Percentiles rank a stretch among this genome's conserved stretches.
These are phyloP conservation scores for Nomada ruficornis DNA, from an alignment of 2,888 invertebrate genomes.

Conservation along the genomic window DNA sequence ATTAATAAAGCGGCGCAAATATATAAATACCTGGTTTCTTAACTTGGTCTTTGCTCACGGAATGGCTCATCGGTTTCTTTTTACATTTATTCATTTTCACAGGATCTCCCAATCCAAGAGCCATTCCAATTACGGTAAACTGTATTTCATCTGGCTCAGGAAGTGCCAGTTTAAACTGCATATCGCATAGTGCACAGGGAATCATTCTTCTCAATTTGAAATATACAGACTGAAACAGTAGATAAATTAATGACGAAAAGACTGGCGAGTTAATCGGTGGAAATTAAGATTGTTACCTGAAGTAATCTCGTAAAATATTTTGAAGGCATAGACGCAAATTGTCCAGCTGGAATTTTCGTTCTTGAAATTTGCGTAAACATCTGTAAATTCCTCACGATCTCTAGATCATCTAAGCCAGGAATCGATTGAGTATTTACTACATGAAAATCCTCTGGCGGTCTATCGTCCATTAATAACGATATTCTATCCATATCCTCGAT, in stretches of 20 bases:
- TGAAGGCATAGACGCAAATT: constrained; percentile 85
- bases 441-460: constrained; percentile 91
- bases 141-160: constrained; percentile 93
- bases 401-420: constrained; percentile 89
- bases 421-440: constrained; percentile 92
- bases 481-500: constrained; percentile 92
- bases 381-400: constrained; percentile 89
- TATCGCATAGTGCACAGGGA: constrained; percentile 93
- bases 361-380: constrained; percentile 91
- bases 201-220: constrained; percentile 95
- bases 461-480: constrained; percentile 89
- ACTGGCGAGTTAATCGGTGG: background rate
- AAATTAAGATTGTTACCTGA: constrained; percentile 82
- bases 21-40: constrained; percentile 71
- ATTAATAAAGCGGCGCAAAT: background rate
- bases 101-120: constrained; percentile 89
- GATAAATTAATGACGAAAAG: background rate
- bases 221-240: constrained; percentile 87
- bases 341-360: constrained; percentile 86
- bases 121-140: constrained; percentile 91
- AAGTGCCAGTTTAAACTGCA: constrained; percentile 93
- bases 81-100: constrained; percentile 85
- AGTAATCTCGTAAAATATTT: constrained; percentile 86
- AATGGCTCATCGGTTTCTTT: constrained; percentile 69
- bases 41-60: constrained; percentile 71